Evolutionary conservation across 2,113 vertebrate species (phyloP), one percentile per base, ranked within the genome.

Genomic region (Nibea coibor): DNA sequence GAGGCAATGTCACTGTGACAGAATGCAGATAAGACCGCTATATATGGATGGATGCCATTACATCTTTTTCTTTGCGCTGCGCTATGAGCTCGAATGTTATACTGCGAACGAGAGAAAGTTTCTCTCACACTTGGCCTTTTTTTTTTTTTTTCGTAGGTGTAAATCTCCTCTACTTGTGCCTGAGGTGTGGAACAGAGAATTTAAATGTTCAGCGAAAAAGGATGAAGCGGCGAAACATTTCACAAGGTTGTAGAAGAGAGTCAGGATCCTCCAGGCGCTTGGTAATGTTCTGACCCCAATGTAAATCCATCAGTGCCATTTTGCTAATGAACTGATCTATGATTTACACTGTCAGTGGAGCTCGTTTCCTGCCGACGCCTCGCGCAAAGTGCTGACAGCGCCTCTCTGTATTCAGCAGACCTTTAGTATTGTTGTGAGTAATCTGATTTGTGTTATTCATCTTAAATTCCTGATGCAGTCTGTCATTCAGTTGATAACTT

Each of bases 281-380:
- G 43, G 57, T 88, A 88, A 91, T 87, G 85, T 78, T 91, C 79
- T 89, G 85, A 92, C 90, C 90, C 78, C 76, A 62, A 24, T 89
- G 83, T 89, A 88, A 91, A 92, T 91, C 91, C 91, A 92, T 89
- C 91, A 92, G 81, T 89, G 89, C 83, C 87, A 84, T 91, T 91
- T 81, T 86, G 82, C 77, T 91, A 91, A 93, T 93, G 90, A 92
- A 89, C 90, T 89, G 90, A 92, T 90, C 87, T 88, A 88, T 93
- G 91, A 91, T 90, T 93, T 87, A 92, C 83, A 57, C 86, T 59
- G 81, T 92, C 90, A 78, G 67, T 70, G 67, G 58, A 86, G 75
- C 82, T 91, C 24, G 66, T 82, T 91, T 91, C 90, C 77, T 69
- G 66, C 84, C 42, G 58, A 69, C 4, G 81, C 84, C 53, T 72